Percentiles rank a stretch among this genome's conserved stretches.
phyloP scores from a whole-genome alignment of 2,797 vertebrate genomes.

The Balearica regulorum region DNA sequence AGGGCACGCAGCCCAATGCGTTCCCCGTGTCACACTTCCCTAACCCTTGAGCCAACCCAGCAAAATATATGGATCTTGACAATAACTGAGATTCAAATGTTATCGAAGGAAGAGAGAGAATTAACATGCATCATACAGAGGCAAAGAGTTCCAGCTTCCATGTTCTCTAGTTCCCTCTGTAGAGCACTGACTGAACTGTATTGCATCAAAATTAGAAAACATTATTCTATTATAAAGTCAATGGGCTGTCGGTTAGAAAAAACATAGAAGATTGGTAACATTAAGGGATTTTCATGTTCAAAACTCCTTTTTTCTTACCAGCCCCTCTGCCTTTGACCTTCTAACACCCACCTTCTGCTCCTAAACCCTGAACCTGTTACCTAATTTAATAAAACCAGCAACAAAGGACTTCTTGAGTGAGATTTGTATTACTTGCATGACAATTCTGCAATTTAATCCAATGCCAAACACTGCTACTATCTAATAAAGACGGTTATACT shows the following conservation, averaged over 20 bases:
- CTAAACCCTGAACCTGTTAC: not conserved
- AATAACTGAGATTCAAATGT: not conserved
- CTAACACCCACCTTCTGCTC: not conserved
- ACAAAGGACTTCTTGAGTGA: not conserved
- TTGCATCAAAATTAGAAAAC: not conserved
- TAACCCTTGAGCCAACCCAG: not conserved
- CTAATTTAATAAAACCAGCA: too few species aligned
- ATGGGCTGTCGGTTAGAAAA: not conserved
- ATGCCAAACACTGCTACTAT: not conserved
- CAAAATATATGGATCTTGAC: fast-evolving
- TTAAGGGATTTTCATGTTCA: not conserved
- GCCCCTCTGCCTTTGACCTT: not conserved
- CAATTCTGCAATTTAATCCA: not conserved
- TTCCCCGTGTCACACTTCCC: not conserved
- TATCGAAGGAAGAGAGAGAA: not conserved
- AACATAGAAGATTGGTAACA: not conserved
- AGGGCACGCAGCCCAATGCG: not conserved
- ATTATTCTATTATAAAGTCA: not conserved
- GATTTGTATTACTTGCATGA: not conserved
- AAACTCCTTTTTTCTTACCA: not conserved
- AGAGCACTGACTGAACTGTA: not conserved
- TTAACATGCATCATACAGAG: fast-evolving
- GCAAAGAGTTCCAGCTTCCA: not conserved
- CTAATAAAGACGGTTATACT: not conserved
- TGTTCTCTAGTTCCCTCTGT: not conserved